Evolutionary conservation across 2,113 vertebrate species (phyloP).

Genomic region (Paraplagusia blochii): DNA sequence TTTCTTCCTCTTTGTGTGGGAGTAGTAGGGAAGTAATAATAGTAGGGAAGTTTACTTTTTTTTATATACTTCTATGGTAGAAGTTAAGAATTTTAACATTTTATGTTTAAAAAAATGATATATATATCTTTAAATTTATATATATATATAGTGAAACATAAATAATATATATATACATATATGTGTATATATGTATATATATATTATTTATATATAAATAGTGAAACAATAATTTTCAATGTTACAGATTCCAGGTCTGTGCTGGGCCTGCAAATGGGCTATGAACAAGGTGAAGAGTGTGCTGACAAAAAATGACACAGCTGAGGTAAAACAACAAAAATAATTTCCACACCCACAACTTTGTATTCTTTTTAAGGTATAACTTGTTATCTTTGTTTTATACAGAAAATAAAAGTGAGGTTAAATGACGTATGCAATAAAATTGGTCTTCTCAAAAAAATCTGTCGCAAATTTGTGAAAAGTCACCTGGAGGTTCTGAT

Average conservation of each 20-base stretch:
- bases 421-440: constrained; percentile 28
- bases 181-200: too few species aligned
- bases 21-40: too few species aligned
- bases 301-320: background rate
- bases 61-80: too few species aligned
- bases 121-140: too few species aligned
- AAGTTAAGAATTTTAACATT: too few species aligned
- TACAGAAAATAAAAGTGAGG: constrained; percentile 16
- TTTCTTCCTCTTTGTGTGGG: too few species aligned
- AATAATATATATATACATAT: too few species aligned
- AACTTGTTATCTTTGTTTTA: background rate
- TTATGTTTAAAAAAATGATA: too few species aligned
- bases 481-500: background rate
- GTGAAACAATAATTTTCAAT: too few species aligned
- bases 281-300: constrained; percentile 41
- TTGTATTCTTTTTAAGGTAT: background rate
- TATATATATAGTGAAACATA: too few species aligned
- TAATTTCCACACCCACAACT: background rate
- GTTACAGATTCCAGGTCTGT: constrained; percentile 39
- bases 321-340: constrained; percentile 12
- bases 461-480: constrained; percentile 44
- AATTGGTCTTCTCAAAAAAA: constrained; percentile 36
- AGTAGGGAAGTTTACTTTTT: too few species aligned
- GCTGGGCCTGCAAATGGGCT: constrained; percentile 62
- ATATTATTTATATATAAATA: too few species aligned